These are phyloP conservation scores for Drosophila fulvimacula DNA, from an alignment of 2,888 invertebrate genomes.

Conservation along the genomic window DNA sequence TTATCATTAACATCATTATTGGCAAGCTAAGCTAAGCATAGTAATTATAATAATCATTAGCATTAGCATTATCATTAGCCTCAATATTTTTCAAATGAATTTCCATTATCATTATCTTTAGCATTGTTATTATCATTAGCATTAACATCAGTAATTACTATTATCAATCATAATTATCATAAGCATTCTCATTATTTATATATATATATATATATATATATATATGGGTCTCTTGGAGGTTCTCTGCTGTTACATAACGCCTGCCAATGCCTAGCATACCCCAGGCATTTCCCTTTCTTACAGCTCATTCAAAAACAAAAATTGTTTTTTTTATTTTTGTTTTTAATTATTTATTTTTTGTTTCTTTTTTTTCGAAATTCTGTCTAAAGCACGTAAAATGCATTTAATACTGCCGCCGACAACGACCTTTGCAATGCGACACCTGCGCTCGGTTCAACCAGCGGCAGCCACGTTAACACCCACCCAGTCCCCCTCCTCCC, in stretches of 20 bases:
- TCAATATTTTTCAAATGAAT: background rate
- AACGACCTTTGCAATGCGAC: slow-evolving; percentile 53
- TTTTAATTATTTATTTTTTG: background rate
- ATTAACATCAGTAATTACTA: background rate
- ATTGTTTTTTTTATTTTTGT: background rate
- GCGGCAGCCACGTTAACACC: background rate
- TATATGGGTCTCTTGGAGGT: background rate
- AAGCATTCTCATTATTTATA: background rate
- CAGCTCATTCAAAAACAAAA: slow-evolving; percentile 11
- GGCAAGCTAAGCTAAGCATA: no score
- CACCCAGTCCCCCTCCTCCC: background rate
- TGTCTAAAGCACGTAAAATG: slow-evolving; percentile 32
- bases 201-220: no score
- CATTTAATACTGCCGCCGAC: slow-evolving; percentile 42
- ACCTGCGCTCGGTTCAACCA: slow-evolving; percentile 34
- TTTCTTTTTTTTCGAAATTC: background rate
- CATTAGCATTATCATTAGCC: background rate
- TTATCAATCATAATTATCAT: background rate
- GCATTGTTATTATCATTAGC: background rate
- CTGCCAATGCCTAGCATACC: background rate
- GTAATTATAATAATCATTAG: background rate
- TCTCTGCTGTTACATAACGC: background rate
- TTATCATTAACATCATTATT: no score
- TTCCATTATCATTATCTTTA: background rate
- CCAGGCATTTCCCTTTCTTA: background rate